Evolutionary conservation across 2,113 vertebrate genomes (phyloP).

Genomic region (Neotoma lepida): DNA sequence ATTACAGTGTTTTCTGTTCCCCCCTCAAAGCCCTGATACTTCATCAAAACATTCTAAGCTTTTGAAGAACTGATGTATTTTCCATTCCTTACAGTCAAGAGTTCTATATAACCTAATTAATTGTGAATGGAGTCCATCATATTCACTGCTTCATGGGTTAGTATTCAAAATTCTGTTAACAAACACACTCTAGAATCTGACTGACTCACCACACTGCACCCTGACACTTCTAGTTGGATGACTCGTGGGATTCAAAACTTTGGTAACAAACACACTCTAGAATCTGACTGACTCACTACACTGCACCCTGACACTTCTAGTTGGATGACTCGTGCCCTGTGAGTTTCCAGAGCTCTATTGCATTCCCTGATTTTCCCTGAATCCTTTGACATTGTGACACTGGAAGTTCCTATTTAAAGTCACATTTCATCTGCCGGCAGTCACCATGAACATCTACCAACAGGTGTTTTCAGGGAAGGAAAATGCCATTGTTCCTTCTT

Average conservation of each 20-base stretch:
- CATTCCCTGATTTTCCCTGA: neutral
- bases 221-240: no score
- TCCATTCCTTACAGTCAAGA: neutral
- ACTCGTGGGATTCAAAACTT: neutral
- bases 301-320: fast-evolving
- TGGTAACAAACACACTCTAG: neutral
- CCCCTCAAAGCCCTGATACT: neutral
- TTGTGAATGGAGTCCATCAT: neutral
- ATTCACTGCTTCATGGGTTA: neutral
- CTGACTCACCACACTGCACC: neutral
- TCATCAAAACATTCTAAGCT: neutral
- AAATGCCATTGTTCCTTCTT: neutral
- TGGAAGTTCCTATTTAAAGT: neutral
- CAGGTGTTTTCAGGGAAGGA: neutral
- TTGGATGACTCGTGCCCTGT: neutral
- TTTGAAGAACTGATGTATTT: neutral
- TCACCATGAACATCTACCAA: neutral
- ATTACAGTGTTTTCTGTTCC: neutral
- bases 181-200: neutral
- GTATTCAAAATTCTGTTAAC: neutral
- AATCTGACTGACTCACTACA: neutral
- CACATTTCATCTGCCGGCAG: no score
- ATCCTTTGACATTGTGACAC: neutral
- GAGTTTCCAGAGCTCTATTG: neutral
- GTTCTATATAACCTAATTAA: neutral